These are phyloP conservation scores for Chionis minor DNA, from an alignment of 2,113 vertebrate genomes.

Conservation along the genomic window DNA sequence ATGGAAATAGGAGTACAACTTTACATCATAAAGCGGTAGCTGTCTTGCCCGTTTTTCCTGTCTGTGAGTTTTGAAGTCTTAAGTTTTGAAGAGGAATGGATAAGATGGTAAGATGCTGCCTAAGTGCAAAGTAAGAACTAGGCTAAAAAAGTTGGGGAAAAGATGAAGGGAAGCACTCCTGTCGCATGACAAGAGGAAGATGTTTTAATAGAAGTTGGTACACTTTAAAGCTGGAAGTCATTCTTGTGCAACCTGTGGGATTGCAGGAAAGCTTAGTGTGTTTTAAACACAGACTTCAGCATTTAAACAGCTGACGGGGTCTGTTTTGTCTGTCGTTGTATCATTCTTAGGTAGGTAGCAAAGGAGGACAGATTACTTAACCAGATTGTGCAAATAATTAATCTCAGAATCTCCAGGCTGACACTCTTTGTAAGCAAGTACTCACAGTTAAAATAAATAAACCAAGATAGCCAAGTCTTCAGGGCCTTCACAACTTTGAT, in stretches of 20 bases:
- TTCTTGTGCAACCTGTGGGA: not conserved
- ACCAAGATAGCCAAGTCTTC: not conserved
- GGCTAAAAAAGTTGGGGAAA: not conserved
- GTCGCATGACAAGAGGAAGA: not conserved
- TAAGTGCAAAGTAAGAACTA: not conserved
- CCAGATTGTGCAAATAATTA: not conserved
- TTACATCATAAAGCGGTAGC: not conserved
- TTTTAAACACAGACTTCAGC: not conserved
- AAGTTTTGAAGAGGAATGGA: not conserved
- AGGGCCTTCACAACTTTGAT: not conserved
- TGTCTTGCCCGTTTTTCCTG: not conserved
- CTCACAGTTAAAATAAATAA: not conserved
- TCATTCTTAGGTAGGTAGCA: not conserved
- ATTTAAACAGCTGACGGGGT: not conserved
- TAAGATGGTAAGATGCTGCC: not conserved
- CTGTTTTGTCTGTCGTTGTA: not conserved
- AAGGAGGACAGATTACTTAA: not conserved
- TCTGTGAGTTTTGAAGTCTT: not conserved
- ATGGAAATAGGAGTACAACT: not conserved
- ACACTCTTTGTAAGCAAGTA: not conserved
- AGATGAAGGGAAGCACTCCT: not conserved
- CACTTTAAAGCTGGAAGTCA: not conserved
- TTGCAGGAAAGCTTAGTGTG: not conserved
- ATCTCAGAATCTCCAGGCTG: not conserved
- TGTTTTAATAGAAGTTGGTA: not conserved